Evolutionary conservation across 2,113 vertebrate genomes (phyloP), one percentile per base, ranked within the genome.

Genomic region (Tringa solitaria): DNA sequence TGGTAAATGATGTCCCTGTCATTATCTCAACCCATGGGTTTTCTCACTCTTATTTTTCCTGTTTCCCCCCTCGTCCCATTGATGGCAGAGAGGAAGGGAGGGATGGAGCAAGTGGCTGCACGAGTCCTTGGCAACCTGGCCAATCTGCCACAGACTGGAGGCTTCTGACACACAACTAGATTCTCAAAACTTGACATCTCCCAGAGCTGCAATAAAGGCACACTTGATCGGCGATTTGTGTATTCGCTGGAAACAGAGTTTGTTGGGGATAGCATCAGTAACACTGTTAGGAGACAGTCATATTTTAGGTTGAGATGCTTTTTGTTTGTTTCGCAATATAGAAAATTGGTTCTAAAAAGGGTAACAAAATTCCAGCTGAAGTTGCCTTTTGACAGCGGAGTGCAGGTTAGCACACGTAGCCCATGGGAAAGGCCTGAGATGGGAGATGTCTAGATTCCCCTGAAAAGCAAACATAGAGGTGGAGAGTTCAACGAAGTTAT

Each of bases 61-160:
- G 6, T 74, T 59, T 45, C 3, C 4, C 22, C 6, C 22, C 14
- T 35, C 20, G 1, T 30, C 28, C 50, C 8, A 0, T 5, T 8
- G 21, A 56, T 16, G 5, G 3, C 10, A 72, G 8, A 24, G 17
- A 67, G 8, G 28, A 15, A 61, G 19, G 54, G 56, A 59, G 14
- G 23, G 56, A 59, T 14, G 23, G 43, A 54, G 22, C 0, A 0
- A n/a, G 8, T 4, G 12, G 12, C 21, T 6, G 1, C 39, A 9
- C 10, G 21, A 26, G 11, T 19, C 23, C 23, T 73, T 48, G 23
- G 23, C 37, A 39, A 39, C 10, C 37, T 39, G 37, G 13, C 27
- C 59, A 74, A 26, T 17, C 17, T 5, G 2, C 45, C 56, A 18
- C 41, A 70, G 23, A 61, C 8, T 1, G 5, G 39, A 51, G 30